phyloP scores from a whole-genome alignment of 2,113 vertebrate species.

The Syngnathus scovelli region DNA sequence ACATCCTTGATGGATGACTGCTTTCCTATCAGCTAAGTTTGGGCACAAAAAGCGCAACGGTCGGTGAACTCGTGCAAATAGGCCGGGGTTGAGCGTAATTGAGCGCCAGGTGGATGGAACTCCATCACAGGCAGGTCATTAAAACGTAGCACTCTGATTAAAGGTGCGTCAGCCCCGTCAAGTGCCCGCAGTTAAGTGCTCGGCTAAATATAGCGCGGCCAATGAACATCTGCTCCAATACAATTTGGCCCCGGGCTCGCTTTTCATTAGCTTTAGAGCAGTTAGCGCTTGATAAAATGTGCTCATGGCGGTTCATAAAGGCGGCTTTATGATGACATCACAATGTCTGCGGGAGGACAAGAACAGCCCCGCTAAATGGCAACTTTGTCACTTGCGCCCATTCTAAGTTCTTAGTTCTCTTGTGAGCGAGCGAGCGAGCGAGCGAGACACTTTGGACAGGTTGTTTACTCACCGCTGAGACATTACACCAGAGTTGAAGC shows the following conservation, averaged over 20 bases:
- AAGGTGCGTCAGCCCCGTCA: constrained; percentile 20
- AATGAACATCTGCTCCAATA: constrained; percentile 59
- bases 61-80: neutral
- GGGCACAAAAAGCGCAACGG: neutral
- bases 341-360: constrained; percentile 7
- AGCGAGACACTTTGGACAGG: constrained; percentile 5
- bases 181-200: constrained; percentile 11
- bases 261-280: constrained; percentile 63
- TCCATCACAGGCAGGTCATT: constrained; percentile 34
- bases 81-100: neutral
- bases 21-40: too few relatives aligned
- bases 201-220: constrained; percentile 41
- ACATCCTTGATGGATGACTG: too few relatives aligned
- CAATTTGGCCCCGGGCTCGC: constrained; percentile 57
- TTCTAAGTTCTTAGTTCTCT: neutral
- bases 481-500: constrained; percentile 19
- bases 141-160: constrained; percentile 45
- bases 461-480: constrained; percentile 28
- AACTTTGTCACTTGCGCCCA: neutral
- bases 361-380: neutral
- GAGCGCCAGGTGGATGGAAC: constrained; percentile 25
- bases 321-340: constrained; percentile 29
- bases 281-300: constrained; percentile 56
- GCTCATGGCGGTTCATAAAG: constrained; percentile 58
- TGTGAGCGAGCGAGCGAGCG: neutral